Conservation (phyloP, 2,888 invertebrate genomes). For the Willowsia nigromaculata region DNA sequence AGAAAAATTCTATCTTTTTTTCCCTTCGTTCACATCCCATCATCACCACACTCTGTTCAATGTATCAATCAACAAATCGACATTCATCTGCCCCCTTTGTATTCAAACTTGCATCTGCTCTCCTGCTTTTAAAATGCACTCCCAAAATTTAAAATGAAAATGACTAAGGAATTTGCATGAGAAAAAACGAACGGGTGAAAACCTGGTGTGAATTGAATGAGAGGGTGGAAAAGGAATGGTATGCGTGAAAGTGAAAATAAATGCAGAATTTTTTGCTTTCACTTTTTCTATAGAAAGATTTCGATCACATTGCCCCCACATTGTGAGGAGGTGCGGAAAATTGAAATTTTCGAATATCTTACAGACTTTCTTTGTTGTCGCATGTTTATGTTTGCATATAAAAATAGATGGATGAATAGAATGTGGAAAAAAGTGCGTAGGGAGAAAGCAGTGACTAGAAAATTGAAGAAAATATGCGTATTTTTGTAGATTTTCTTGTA, state of each 20-base stretch:
- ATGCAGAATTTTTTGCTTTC: background rate
- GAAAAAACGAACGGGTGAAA: background rate
- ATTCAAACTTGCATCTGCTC: background rate
- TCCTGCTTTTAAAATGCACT: background rate
- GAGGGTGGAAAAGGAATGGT: background rate
- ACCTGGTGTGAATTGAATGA: background rate
- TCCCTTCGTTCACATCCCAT: too few species aligned
- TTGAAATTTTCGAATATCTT: background rate
- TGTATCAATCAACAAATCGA: conserved; percentile 53
- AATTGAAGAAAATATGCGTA: too few species aligned
- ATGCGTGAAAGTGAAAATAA: background rate
- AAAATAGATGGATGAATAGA: background rate
- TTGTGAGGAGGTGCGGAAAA: background rate
- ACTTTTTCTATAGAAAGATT: background rate
- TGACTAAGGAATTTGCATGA: background rate
- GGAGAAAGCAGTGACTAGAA: too few species aligned
- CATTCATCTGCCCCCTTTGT: background rate
- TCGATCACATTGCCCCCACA: background rate
- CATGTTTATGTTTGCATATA: background rate
- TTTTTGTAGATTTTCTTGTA: background rate
- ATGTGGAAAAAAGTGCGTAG: background rate
- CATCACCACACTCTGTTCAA: background rate
- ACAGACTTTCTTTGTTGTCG: conserved; percentile 3
- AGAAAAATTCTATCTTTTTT: background rate
- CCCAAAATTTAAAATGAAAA: background rate